Evolutionary conservation across 1,140 invertebrate species (phyloP).

Genomic region (Apocrypta bakeri): DNA sequence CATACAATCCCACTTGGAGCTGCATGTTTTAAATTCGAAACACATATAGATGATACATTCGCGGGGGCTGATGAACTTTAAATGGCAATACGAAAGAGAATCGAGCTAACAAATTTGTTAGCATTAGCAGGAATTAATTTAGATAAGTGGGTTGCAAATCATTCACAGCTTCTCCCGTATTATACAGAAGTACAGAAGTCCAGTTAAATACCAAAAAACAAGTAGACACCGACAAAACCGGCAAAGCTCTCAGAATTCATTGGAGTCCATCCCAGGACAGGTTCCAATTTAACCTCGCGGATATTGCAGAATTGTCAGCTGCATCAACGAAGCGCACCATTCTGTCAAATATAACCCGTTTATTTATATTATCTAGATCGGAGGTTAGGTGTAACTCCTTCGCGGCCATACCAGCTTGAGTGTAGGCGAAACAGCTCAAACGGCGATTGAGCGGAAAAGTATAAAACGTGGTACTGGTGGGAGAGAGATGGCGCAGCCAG

Average conservation of each 20-base stretch:
- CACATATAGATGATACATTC: conserved; percentile 35
- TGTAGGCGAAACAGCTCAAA: no score
- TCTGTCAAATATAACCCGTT: conserved; percentile 46
- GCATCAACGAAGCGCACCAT: conserved; percentile 51
- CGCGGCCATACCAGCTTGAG: conserved; percentile 13
- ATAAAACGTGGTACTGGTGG: no score
- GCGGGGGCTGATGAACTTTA: neutral
- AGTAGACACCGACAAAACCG: neutral
- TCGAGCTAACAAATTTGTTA: neutral
- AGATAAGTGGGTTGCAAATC: conserved; percentile 34
- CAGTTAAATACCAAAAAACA: neutral
- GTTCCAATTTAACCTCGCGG: conserved; percentile 9
- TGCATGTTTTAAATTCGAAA: neutral
- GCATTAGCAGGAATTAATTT: conserved; percentile 20
- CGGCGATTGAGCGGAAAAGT: no score
- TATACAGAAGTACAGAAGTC: no score
- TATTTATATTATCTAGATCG: conserved; percentile 46
- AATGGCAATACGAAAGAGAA: neutral
- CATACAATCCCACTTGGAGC: neutral
- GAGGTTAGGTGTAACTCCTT: conserved; percentile 37
- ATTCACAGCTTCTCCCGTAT: neutral
- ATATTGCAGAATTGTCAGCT: conserved; percentile 21
- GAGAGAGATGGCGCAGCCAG: no score
- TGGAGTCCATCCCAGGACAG: conserved; percentile 20
- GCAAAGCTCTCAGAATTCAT: conserved; percentile 25